Evolutionary conservation across 1,140 invertebrate genomes (phyloP), one percentile per base, ranked within the genome.

Genomic region (Solenopsis fugax): DNA sequence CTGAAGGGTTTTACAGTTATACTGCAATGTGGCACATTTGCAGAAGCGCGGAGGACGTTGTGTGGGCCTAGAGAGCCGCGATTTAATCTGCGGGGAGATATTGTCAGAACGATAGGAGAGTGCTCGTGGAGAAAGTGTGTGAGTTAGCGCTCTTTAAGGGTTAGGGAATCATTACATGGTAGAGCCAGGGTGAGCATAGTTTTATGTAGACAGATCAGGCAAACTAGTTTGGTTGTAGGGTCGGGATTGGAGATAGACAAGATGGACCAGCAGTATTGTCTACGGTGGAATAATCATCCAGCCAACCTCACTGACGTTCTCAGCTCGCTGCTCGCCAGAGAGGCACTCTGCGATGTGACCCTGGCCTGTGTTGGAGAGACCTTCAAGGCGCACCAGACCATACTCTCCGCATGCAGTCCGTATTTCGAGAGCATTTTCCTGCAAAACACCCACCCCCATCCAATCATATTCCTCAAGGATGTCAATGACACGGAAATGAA

Each of bases 351-450:
- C 94, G 98, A 98, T 96, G 98, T 99, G 90, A 99, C 98, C 91
- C 96, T 99, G 93, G 98, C 98, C 84, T 98, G 98, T 96, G 98
- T 98, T 94, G 98, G 98, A 92, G 97, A 98, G 94, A 98, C 97
- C 88, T 98, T 99, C 93, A 98, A 98, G 96, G 98, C 98, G 90
- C 98, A 99, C 96, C 98, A 98, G 96, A 98, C 98, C 81, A 98
- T 99, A 95, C 96, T 99, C 73, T 98, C 98, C 64, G 98, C 98
- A 88, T 99, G 98, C 96, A 98, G 98, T 96, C 98, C 98, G 77
- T 99, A 99, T 96, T 99, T 99, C 95, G 98, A 99, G 96, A 98
- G 96, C 94, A 97, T 99, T 95, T 98, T 99, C 95, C 96, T 98
- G 91, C 97, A 98, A 95, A 98, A 98, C 95, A 97, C 96, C 88